Base-by-base conservation (phyloP, 2,797 vertebrate species). In the Kryptopterus vitreolus region DNA sequence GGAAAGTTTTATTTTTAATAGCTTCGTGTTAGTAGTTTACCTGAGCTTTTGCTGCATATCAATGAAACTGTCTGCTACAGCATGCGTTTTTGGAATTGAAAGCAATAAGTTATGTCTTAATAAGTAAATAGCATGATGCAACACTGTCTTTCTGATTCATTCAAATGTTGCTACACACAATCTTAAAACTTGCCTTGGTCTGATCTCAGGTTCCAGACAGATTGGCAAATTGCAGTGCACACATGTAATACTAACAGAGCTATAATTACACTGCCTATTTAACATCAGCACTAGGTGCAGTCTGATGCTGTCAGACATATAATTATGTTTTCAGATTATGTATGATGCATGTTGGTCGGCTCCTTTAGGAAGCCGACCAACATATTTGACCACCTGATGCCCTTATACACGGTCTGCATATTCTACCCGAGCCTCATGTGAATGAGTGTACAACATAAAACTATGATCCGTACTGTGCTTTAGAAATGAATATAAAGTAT, bases 201-300 rank as follows among this genome's bases (percentile, higher is more conserved):
- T 29, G 29, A 71, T 52, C 26, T 53, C 69, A 50, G 71, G 11
- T 71, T 74, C 15, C 52, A 55, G 70, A 38, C 63, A 48, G 24
- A 52, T 68, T 58, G 50, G 48, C 58, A 58, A 68, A 59, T 20
- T 80, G 62, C 26, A 75, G 43, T 76, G 65, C 26, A 58, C 62
- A 77, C 26, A 65, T 20, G 26, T 43, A 65, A 63, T 48, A 52
- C 59, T 50, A 65, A 53, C 31, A 69, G 24, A 63, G 22, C 53
- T 77, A 15, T 77, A 77, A 81, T 81, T 62, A 50, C 38, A 8
- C 61, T 71, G 65, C 31, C 18, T 62, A 46, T 71, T 66, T 9
- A 63, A 46, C 65, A 63, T 43, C 24, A 71, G 20, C n/a, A 48
- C 33, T 73, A 73, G 29, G 48, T 33, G 29, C 29, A 73, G 29